A percentile compares a stretch with the other conserved stretches of the same genome.
These are phyloP conservation scores for Phyllostomus hastatus DNA, from an alignment of 2,113 vertebrate genomes.

Conservation along the genomic window DNA sequence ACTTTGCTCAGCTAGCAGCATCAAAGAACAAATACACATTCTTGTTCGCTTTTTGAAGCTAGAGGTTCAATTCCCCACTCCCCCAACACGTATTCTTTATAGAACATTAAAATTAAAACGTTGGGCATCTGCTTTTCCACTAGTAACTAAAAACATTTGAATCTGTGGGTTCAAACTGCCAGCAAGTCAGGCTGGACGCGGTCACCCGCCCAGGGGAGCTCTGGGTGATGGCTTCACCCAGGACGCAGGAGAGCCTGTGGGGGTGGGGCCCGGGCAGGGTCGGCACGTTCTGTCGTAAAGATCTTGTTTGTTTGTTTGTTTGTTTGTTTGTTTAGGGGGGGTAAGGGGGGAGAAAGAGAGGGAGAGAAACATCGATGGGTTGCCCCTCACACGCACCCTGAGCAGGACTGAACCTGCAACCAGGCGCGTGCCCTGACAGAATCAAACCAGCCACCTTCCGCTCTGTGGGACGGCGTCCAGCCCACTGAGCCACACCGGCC, in stretches of 20 bases:
- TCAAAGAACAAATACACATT: neutral
- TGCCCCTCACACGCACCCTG: too few species aligned
- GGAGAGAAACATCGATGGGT: too few species aligned
- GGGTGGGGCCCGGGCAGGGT: neutral
- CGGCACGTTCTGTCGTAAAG: too few species aligned
- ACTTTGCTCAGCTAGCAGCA: neutral
- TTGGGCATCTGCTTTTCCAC: neutral
- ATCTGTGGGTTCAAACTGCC: neutral
- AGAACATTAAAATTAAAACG: neutral
- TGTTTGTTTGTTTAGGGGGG: too few species aligned
- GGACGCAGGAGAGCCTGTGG: neutral
- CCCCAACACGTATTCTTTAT: neutral
- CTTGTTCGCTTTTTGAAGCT: neutral
- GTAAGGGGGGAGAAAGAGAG: too few species aligned
- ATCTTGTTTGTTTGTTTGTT: too few species aligned
- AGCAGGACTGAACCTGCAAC: too few species aligned
- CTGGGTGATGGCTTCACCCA: neutral
- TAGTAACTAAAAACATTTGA: neutral
- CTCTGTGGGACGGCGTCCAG: too few species aligned
- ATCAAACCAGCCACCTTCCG: too few species aligned
- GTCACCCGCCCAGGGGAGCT: neutral
- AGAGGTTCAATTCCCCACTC: neutral
- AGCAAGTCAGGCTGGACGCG: neutral
- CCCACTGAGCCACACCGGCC: too few species aligned
- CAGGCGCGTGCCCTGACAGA: too few species aligned